Conservation (phyloP, 2,113 vertebrate genomes). For the Saguinus midas region DNA sequence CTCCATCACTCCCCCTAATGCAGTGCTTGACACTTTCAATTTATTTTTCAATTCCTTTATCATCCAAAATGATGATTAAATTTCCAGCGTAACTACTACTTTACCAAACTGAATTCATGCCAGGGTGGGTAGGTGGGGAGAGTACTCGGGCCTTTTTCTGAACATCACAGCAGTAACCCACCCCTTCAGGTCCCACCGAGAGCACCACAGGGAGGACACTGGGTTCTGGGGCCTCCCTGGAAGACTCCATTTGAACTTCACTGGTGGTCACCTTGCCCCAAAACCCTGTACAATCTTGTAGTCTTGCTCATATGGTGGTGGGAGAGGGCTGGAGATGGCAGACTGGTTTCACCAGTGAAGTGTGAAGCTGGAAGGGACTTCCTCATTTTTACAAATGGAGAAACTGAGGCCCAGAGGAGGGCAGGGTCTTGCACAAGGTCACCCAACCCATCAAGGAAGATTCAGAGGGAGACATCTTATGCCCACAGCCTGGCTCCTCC, state of each 20-base stretch:
- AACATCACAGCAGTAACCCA: neutral
- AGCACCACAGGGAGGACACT: neutral
- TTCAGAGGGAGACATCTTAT: neutral
- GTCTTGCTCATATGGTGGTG: neutral
- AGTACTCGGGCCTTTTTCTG: neutral
- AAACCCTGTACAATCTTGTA: neutral
- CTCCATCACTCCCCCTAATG: neutral
- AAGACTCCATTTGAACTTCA: neutral
- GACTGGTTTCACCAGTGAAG: neutral
- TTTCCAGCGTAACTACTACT: neutral
- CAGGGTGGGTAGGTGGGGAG: neutral
- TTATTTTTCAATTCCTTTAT: slow-evolving; percentile 30
- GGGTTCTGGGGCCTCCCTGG: neutral
- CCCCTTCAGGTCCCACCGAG: neutral
- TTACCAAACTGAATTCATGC: neutral
- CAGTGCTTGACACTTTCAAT: neutral
- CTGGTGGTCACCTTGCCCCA: neutral
- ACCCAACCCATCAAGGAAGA: neutral
- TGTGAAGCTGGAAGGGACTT: neutral
- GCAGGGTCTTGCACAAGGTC: neutral
- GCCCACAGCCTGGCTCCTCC: neutral
- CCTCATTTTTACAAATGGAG: neutral
- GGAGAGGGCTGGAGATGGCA: neutral
- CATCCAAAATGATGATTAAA: slow-evolving; percentile 9
- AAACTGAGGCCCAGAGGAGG: neutral